Base-by-base conservation (phyloP, 2,113 vertebrate species). In the Brachionichthys hirsutus region DNA sequence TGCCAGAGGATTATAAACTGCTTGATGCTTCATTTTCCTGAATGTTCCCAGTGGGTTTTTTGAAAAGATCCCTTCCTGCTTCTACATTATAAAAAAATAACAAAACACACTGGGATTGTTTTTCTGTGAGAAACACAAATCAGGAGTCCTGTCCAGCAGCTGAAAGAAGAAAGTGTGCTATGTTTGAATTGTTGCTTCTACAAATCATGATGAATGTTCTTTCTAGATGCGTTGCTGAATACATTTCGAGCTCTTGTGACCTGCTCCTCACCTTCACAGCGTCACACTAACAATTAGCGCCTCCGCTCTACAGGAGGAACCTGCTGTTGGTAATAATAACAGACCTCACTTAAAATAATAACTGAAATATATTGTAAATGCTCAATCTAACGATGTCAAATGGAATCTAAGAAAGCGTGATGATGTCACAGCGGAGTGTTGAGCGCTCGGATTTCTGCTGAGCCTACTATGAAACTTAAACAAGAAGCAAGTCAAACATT, bases 1-100 rank as follows among this genome's bases (percentile, higher is more conserved):
- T 62, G 62, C 71, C 46, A 24, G 30, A 52, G 52, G 47, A 49
- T 61, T 46, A 73, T 68, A 62, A 80, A 67, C 67, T 62, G 66
- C 49, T 45, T 16, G 22, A 44, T 68, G 40, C 50, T 69, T 47
- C 46, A 13, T 47, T 70, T 66, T 70, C 56, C 42, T 36, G 19
- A 70, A 40, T 50, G 18, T 45, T 67, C 67, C 56, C 40, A 3
- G 12, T 16, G 22, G 22, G 13, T 49, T 30, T 30, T 30, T 55
- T 62, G 45, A 35, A 11, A 18, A 47, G 49, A 34, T 36, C 12
- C 53, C 61, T 59, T 20, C 22, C 9, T 55, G 18, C 17, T 52
- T 4, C 13, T 34, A 11, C 18, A 64, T 55, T 16, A 61, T 36
- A 54, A 60, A 62, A 41, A 44, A 35, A 53, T 16, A 48, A 43